Evolutionary conservation across 2,797 vertebrate genomes (phyloP).

Genomic region (Ctenopoma multispine): DNA sequence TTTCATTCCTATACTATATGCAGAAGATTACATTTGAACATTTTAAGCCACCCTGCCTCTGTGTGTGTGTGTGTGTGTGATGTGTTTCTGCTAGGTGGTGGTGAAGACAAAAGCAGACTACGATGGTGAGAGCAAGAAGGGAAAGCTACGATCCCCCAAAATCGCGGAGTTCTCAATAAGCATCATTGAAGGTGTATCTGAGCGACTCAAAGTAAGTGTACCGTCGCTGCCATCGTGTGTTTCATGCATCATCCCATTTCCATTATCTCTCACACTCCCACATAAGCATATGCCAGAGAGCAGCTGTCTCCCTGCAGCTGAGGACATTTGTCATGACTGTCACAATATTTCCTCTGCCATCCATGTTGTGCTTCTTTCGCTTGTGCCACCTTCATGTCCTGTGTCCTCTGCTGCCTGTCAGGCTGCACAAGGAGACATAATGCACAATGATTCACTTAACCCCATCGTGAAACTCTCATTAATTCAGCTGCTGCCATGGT

Average conservation of each 20-base stretch:
- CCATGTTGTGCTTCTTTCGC: not conserved
- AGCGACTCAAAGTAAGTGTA: constrained; percentile 93
- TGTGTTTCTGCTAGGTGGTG: constrained; percentile 86
- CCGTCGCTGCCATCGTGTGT: not conserved
- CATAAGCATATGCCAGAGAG: constrained; percentile 18
- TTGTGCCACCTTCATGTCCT: constrained; percentile 19
- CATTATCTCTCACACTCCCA: constrained; percentile 29
- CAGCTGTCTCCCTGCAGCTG: constrained; percentile 33
- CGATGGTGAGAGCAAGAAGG: constrained; percentile 91
- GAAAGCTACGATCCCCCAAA: constrained; percentile 90
- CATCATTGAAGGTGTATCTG: constrained; percentile 93
- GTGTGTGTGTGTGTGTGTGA: constrained; percentile 25
- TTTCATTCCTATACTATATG: not conserved
- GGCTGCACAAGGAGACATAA: constrained; percentile 53
- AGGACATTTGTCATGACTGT: constrained; percentile 26
- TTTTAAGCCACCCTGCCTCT: not conserved
- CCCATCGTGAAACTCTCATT: constrained; percentile 66
- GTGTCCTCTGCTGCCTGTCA: constrained; percentile 33
- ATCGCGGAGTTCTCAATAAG: constrained; percentile 96
- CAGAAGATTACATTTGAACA: not conserved
- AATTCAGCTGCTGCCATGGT: constrained; percentile 78
- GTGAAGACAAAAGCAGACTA: constrained; percentile 97
- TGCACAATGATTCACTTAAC: constrained; percentile 70
- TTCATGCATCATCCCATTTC: constrained; percentile 28
- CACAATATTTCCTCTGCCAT: constrained; percentile 19